phyloP scores from a whole-genome alignment of 2,113 vertebrate genomes.

The Hoplias malabaricus region DNA sequence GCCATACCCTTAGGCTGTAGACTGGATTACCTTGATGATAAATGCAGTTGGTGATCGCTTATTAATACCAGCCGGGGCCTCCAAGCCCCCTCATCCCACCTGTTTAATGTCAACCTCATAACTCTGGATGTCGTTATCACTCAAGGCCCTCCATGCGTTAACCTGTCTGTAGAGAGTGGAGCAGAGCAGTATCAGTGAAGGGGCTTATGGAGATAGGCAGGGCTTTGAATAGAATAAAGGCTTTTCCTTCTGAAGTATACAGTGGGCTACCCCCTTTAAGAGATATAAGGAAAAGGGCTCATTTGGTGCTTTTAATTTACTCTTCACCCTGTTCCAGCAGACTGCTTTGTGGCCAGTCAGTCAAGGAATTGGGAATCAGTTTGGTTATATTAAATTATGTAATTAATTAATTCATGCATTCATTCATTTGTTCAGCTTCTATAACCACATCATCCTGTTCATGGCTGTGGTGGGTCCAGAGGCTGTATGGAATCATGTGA shows the following conservation, averaged over 20 bases:
- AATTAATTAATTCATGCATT: too few species aligned
- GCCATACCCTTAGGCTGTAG: background rate
- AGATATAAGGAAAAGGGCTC: too few species aligned
- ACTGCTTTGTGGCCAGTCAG: too few species aligned
- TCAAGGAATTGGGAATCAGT: too few species aligned
- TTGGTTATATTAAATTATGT: too few species aligned
- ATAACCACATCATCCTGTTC: too few species aligned
- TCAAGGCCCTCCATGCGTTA: slow-evolving; percentile 28
- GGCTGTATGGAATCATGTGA: too few species aligned
- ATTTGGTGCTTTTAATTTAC: too few species aligned
- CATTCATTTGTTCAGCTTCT: too few species aligned
- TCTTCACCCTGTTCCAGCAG: too few species aligned
- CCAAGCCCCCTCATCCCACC: background rate
- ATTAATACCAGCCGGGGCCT: slow-evolving; percentile 18
- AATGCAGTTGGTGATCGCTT: slow-evolving; percentile 27
- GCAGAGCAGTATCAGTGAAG: background rate
- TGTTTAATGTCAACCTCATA: slow-evolving; percentile 57
- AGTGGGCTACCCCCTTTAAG: too few species aligned
- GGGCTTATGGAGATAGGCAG: background rate
- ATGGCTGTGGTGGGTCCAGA: too few species aligned
- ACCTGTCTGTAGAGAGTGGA: background rate
- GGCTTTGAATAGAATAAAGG: background rate
- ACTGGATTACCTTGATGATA: slow-evolving; percentile 34
- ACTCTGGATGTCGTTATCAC: slow-evolving; percentile 50
- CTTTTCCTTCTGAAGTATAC: background rate